These are phyloP conservation scores for Ectemnius continuus DNA, from an alignment of 2,888 invertebrate species.

Conservation along the genomic window DNA sequence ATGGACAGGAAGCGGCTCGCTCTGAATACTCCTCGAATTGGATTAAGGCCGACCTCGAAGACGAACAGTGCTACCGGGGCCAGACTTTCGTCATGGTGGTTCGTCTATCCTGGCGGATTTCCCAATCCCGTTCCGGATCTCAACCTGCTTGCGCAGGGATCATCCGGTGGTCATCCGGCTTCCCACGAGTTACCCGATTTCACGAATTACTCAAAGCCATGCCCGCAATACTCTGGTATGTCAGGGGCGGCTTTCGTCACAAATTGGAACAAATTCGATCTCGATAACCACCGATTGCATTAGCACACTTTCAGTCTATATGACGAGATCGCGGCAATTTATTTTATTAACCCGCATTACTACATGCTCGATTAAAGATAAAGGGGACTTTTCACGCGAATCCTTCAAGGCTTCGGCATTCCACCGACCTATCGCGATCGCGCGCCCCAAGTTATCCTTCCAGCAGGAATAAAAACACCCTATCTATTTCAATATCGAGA, in stretches of 20 bases:
- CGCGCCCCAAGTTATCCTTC: slow-evolving; percentile 4
- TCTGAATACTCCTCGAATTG: slow-evolving; percentile 70
- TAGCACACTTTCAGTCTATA: neutral
- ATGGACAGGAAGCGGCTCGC: slow-evolving; percentile 73
- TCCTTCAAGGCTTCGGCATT: neutral
- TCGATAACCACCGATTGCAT: neutral
- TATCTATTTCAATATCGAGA: neutral
- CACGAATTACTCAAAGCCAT: slow-evolving; percentile 3
- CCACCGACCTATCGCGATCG: neutral
- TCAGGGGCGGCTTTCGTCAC: slow-evolving; percentile 6
- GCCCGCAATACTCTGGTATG: neutral
- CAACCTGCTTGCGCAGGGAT: slow-evolving; percentile 9
- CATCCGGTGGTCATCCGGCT: slow-evolving; percentile 37
- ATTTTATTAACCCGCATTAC: neutral
- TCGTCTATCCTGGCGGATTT: slow-evolving; percentile 26
- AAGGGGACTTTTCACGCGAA: slow-evolving; percentile 8
- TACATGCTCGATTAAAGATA: slow-evolving; percentile 11
- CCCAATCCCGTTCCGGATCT: slow-evolving; percentile 5
- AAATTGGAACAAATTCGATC: slow-evolving; percentile 7
- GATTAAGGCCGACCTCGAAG: slow-evolving; percentile 64
- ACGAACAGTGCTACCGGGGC: slow-evolving; percentile 29
- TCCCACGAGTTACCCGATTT: slow-evolving; percentile 17
- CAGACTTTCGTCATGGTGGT: slow-evolving; percentile 10
- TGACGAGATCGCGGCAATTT: neutral
- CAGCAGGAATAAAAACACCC: slow-evolving; percentile 1